phyloP scores from a whole-genome alignment of 2,113 vertebrate genomes.

The Clarias magur region DNA sequence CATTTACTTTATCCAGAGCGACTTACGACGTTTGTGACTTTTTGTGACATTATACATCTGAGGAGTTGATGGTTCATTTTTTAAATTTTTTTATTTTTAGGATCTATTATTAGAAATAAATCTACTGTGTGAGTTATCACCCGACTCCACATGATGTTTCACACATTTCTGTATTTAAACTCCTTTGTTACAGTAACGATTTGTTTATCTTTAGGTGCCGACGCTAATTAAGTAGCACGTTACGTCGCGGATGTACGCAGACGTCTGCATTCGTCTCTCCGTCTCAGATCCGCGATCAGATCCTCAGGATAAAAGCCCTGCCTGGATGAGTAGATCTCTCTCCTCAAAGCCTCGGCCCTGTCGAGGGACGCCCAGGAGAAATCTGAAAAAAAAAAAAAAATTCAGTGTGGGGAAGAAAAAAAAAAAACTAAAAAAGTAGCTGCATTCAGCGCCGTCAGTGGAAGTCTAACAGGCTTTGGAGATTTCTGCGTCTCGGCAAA shows the following conservation, averaged over 20 bases:
- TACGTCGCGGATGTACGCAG: neutral
- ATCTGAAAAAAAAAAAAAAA: constrained; percentile 42
- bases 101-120: too few species aligned
- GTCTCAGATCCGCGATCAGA: constrained; percentile 2
- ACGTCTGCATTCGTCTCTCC: neutral
- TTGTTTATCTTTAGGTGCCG: neutral
- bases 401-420: neutral
- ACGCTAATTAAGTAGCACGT: too few species aligned
- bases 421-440: constrained; percentile 45
- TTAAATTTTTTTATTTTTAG: too few species aligned
- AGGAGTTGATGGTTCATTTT: too few species aligned
- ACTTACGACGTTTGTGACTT: too few species aligned
- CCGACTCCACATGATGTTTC: too few species aligned
- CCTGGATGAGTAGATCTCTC: constrained; percentile 50
- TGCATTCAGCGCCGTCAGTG: constrained; percentile 35
- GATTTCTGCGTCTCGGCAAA: constrained; percentile 48
- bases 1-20: too few species aligned
- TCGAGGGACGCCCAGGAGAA: constrained; percentile 60
- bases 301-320: constrained; percentile 59
- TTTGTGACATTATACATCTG: too few species aligned
- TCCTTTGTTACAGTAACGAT: neutral
- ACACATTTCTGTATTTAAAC: too few species aligned
- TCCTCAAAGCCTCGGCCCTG: constrained; percentile 57
- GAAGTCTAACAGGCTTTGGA: constrained; percentile 49
- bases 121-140: too few species aligned